Base-by-base conservation (phyloP, 2,113 vertebrate genomes). In the Neofelis nebulosa region DNA sequence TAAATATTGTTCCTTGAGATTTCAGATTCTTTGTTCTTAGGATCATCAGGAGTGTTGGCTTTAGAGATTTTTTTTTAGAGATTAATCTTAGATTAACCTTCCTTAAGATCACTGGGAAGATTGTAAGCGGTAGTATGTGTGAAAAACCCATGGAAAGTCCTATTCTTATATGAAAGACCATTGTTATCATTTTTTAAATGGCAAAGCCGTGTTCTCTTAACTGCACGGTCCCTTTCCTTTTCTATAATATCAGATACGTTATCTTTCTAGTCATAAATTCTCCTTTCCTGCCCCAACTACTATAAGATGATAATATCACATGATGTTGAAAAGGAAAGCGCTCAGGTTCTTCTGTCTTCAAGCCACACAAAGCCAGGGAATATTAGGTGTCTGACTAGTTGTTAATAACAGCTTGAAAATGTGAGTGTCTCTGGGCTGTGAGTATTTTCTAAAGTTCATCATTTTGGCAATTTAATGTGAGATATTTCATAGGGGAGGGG, bases 391-490 rank as follows among this genome's bases (percentile, higher is more conserved):
- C 68, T 92, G 91, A 93, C 41, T 87, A 71, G 84, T n/a, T 91
- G 81, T 69, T 94, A 86, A 80, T 52, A 94, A 86, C 68, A 91
- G 68, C 52, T 93, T 76, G 91, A 65, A 74, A 55, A 66, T 80
- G 57, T 38, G 50, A 68, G 50, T 91, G 86, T 93, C 83, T 57
- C 61, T 73, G 78, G 55, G 33, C 80, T 95, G 16, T 55, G 74
- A 74, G 33, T 65, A 23, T 96, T 89, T 95, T 93, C 91, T 83
- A 19, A 92, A 91, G 57, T 95, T 94, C n/a, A 61, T 80, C 57
- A 92, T 89, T 88, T 69, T 91, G 88, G 15, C 73, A 96, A 27
- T 90, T 87, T 50, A 91, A 61, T 84, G 82, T 87, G 91, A 80
- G 91, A 50, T 86, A 45, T 69, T 96, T 96, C 45, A 66, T 66